Evolutionary conservation across 2,113 vertebrate genomes (phyloP), one percentile per base, ranked within the genome.

Genomic region (Anoplopoma fimbria): DNA sequence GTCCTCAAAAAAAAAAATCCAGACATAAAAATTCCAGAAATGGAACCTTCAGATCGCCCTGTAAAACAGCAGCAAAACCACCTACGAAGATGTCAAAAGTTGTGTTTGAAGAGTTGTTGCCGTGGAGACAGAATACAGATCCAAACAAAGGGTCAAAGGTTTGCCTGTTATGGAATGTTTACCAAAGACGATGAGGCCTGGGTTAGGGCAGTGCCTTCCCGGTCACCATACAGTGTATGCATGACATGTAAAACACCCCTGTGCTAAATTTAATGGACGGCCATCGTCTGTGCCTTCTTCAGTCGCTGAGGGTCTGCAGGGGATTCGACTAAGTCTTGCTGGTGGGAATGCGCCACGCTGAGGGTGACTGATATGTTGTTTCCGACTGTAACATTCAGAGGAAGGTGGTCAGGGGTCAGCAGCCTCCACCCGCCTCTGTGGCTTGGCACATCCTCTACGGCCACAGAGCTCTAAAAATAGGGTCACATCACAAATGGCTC

Each of bases 281-380:
- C 31, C 33, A 69, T 15, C 70, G 21, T 72, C 60, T 81, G 73
- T 14, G 38, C 51, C 84, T 79, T 27, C 49, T 76, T 57, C 31
- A 67, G 67, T 19, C 42, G 61, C 76, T 36, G 5, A 36, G 49
- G 49, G 68, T 67, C 80, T 80, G 42, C 3, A 40, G 42, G 60
- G 62, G 45, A 65, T 71, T 74, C 77, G 75, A 51, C 34, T 75
- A 65, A 36, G 78, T 75, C 36, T 57, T 73, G 14, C 82, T 79
- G 76, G 63, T 89, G 86, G 87, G 88, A 91, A 91, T 25, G 4
- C 69, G 67, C 40, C 4, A 17, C 14, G 31, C 64, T 19, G 31
- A 83, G 86, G 79, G 81, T 93, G 92, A 92, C 86, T 92, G 91
- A 93, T 91, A 62, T 94, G 93, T 94, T 94, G 93, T 94, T 94